Base-by-base conservation (phyloP, 2,113 vertebrate genomes). In the Chascanopsetta lugubris region DNA sequence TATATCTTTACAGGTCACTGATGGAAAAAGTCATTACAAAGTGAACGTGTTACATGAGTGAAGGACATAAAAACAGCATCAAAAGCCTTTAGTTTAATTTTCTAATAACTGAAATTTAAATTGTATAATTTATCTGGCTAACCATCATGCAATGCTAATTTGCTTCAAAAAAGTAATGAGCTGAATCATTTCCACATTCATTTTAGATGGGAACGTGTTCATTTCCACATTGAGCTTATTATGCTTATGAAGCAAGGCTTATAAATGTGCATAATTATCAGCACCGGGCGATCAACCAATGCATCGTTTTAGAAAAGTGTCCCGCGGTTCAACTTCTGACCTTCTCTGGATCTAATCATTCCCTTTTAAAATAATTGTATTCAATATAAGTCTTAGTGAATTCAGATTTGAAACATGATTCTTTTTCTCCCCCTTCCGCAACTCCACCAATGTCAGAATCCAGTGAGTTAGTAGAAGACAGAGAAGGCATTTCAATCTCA, bases 401-500 rank as follows among this genome's bases (percentile, higher is more conserved):
- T 38, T 58, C 10, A 8, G 7, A 63, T 75, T n/a, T 47, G 40
- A 6, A 62, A 18, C 54, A 22, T 15, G 30, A 64, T 69, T 72
- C 9, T 70, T 82, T n/a, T 89, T 82, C 84, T 84, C 83, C 91
- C 91, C 90, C 90, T 91, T 90, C 90, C 86, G 85, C 78, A 86
- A 88, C 88, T 91, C 89, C 90, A 70, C 89, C 89, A 85, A 83
- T 85, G 85, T 87, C 89, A 91, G 90, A 91, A 88, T 92, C 88
- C 88, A 91, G 91, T 93, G 92, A 91, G 92, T 93, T 93, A 92
- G 92, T 93, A 92, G 74, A 89, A 89, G 90, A 93, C 89, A 90
- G 86, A 91, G 77, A 90, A 90, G 89, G 89, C 88, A 89, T 89
- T 88, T 91, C 90, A 92, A 89, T 92, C 88, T 91, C 87, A 92